phyloP scores from a whole-genome alignment of 2,113 vertebrate species.

The Arenaria interpres region DNA sequence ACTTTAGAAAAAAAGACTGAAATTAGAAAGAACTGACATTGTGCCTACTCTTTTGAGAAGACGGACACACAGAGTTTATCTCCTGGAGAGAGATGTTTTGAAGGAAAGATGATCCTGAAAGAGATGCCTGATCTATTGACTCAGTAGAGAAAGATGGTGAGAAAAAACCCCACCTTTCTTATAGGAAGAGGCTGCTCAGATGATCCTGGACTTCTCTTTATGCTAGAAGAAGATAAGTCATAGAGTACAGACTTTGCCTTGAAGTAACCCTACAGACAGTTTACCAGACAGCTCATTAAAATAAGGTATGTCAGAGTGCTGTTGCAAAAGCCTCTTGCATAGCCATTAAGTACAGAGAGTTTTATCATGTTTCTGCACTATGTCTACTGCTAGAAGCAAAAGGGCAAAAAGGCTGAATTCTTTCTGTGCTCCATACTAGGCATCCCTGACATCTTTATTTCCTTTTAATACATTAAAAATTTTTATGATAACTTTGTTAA shows the following conservation, averaged over 20 bases:
- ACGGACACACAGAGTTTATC: neutral
- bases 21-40: neutral
- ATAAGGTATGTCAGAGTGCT: neutral
- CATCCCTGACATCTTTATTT: neutral
- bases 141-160: neutral
- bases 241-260: neutral
- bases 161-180: neutral
- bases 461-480: neutral
- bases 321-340: neutral
- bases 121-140: neutral
- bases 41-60: fast-evolving
- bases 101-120: neutral
- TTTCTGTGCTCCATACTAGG: neutral
- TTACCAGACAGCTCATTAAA: neutral
- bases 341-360: neutral
- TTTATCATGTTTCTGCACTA: neutral
- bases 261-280: neutral
- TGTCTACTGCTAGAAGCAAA: neutral
- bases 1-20: neutral
- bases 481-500: neutral
- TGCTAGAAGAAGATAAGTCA: neutral
- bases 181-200: neutral
- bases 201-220: fast-evolving
- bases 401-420: neutral
- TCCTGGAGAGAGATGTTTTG: neutral